Evolutionary conservation across 2,113 vertebrate species (phyloP).

Genomic region (Brachypteracias leptosomus): DNA sequence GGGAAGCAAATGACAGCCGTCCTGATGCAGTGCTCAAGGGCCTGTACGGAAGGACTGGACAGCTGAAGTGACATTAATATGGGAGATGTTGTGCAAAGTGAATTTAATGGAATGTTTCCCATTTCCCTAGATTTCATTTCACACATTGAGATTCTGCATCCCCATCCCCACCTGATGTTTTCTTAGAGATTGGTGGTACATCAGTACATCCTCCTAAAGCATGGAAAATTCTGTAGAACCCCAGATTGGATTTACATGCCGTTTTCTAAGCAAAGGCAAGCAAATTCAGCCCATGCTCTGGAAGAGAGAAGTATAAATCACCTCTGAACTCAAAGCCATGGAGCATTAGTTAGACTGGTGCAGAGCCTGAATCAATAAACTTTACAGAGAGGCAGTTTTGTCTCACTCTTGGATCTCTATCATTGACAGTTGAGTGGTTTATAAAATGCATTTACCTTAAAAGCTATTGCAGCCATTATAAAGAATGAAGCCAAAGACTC

Average conservation of each 20-base stretch:
- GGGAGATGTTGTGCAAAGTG: neutral
- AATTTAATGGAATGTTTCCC: neutral
- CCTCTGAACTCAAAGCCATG: neutral
- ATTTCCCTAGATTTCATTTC: neutral
- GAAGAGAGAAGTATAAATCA: neutral
- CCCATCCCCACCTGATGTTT: neutral
- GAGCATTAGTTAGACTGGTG: neutral
- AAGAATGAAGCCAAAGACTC: neutral
- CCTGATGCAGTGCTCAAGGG: neutral
- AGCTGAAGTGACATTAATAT: neutral
- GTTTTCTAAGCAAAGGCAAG: neutral
- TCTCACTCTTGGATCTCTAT: neutral
- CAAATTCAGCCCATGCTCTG: neutral
- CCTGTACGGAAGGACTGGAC: neutral
- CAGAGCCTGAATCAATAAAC: neutral
- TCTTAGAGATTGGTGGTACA: neutral
- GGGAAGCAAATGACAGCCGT: neutral
- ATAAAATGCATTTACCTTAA: neutral
- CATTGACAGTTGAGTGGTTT: neutral
- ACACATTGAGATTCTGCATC: neutral
- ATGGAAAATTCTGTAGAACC: neutral
- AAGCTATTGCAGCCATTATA: neutral
- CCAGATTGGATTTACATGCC: neutral
- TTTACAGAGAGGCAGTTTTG: neutral
- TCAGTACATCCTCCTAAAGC: neutral